phyloP scores from a whole-genome alignment of 2,113 vertebrate genomes.

The Daboia siamensis region DNA sequence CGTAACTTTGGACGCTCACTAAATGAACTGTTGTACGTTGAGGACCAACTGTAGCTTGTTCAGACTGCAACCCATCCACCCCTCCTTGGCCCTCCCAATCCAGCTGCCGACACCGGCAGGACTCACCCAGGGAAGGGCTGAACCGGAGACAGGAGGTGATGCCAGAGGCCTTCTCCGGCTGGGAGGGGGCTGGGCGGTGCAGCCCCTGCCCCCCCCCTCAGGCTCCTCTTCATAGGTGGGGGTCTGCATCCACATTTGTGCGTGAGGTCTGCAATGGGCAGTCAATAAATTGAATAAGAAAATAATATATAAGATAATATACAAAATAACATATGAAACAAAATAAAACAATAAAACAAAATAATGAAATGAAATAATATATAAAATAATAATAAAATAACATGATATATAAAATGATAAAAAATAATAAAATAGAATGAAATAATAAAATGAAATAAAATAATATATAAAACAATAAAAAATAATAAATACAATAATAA shows the following conservation, averaged over 20 bases:
- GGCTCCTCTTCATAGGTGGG: too few relatives aligned
- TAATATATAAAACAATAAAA: too few relatives aligned
- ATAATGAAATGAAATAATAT: too few relatives aligned
- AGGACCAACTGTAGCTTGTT: background rate
- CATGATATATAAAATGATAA: too few relatives aligned
- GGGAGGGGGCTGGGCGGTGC: background rate
- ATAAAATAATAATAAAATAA: too few relatives aligned
- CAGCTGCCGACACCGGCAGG: fast-evolving
- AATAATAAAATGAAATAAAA: background rate
- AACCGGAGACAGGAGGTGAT: background rate
- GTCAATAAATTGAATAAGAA: background rate
- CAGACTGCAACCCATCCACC: background rate
- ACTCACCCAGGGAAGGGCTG: background rate
- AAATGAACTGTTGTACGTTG: too few relatives aligned
- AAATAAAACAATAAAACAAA: too few relatives aligned
- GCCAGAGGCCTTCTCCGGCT: fast-evolving
- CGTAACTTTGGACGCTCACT: too few relatives aligned
- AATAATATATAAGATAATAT: too few relatives aligned
- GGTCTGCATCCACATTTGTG: fast-evolving
- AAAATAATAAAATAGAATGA: too few relatives aligned
- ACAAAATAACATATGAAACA: too few relatives aligned
- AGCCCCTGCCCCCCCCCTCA: background rate
- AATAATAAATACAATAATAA: too few relatives aligned
- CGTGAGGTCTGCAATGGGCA: background rate
- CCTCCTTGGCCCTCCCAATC: fast-evolving